Conservation (phyloP, 2,888 invertebrate species). For the Eristalis tenax region DNA sequence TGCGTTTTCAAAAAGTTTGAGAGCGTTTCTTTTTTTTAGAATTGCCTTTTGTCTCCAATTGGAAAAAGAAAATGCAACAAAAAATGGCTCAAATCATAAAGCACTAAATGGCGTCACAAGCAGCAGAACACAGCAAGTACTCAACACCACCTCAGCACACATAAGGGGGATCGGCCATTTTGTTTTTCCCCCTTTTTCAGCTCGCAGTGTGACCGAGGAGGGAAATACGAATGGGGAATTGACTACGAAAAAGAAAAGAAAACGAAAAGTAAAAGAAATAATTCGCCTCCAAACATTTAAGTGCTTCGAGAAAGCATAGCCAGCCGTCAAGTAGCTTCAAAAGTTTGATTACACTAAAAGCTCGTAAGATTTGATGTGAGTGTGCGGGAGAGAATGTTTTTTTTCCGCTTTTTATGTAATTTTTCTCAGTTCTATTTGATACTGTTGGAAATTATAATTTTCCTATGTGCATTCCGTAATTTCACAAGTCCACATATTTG, state of each 20-base stretch:
- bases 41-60: conserved; percentile 32
- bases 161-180: conserved; percentile 68
- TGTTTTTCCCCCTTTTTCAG: conserved; percentile 63
- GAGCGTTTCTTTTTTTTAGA: not conserved
- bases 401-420: conserved; percentile 53
- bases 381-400: not conserved
- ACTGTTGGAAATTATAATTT: not conserved
- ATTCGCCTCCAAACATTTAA: conserved; percentile 38
- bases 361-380: conserved; percentile 12
- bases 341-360: conserved; percentile 21
- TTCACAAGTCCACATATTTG: not conserved
- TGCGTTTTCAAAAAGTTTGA: not conserved
- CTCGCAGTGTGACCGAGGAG: conserved; percentile 32
- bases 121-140: conserved; percentile 35
- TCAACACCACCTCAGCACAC: conserved; percentile 24
- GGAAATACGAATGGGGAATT: conserved; percentile 14
- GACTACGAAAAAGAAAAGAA: not conserved
- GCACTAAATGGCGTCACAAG: conserved; percentile 68
- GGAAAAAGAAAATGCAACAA: not conserved
- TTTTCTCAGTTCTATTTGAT: conserved; percentile 4
- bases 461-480: not conserved
- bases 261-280: conserved; percentile 29
- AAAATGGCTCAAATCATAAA: conserved; percentile 42
- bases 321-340: not conserved
- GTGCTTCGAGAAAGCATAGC: conserved; percentile 36